A percentile compares a stretch with the other conserved stretches of the same genome.
Conservation (phyloP, 2,797 vertebrate species). For the Artibeus jamaicensis region DNA sequence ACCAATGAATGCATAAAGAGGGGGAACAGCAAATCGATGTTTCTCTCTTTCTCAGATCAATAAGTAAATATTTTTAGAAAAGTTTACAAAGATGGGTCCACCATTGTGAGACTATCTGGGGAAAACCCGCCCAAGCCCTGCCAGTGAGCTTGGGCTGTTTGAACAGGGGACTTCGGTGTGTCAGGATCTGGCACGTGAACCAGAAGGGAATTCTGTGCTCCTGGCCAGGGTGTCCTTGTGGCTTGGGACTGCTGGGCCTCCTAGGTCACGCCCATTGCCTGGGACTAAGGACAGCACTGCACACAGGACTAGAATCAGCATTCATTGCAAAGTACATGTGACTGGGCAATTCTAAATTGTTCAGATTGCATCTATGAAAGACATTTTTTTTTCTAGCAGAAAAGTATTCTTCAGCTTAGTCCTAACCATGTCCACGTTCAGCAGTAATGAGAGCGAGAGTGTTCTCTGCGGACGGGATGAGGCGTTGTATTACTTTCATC, state of each 20-base stretch:
- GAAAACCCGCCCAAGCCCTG: neutral
- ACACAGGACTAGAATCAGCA: neutral
- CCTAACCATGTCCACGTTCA: neutral
- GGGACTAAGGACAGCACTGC: neutral
- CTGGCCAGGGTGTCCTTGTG: neutral
- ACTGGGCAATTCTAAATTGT: neutral
- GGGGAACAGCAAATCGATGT: neutral
- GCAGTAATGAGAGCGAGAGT: neutral
- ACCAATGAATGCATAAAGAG: neutral
- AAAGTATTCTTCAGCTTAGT: neutral
- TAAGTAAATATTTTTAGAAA: too few relatives aligned
- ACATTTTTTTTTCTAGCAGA: neutral
- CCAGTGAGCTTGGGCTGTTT: neutral
- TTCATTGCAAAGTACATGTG: neutral
- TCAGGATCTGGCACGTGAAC: neutral
- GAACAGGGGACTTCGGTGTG: neutral
- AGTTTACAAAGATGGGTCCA: neutral
- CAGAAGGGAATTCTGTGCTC: neutral
- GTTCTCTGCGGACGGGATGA: neutral
- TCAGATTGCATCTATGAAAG: neutral
- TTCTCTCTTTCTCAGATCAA: neutral
- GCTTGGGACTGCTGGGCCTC: neutral
- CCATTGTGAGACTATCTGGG: neutral
- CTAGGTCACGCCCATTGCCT: rapidly evolving
- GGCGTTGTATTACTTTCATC: neutral